Base-by-base conservation (phyloP, 2,113 vertebrate species). In the Glaucomys volans region DNA sequence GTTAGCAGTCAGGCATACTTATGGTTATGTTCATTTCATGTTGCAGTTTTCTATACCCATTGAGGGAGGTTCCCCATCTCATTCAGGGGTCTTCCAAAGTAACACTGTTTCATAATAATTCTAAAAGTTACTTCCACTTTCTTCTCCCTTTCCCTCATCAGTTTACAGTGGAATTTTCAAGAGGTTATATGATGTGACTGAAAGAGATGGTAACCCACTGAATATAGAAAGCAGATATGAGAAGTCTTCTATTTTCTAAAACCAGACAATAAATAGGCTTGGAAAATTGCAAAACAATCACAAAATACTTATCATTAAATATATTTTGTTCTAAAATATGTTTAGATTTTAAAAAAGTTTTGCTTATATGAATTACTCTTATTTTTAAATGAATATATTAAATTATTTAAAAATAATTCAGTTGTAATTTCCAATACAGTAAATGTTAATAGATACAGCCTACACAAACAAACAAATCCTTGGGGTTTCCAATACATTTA, bases 381-480 rank as follows among this genome's bases (percentile, higher is more conserved):
- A 80, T 66, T 95, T 87, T 76, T 44, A 32, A 95, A 81, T 37
- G 24, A 95, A 74, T 69, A 37, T 76, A 67, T 40, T 32, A 85
- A 64, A 35, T 37, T 87, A 59, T 54, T 76, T 67, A 3, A 79
- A 90, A 88, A 75, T 42, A 67, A 4, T 26, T 87, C 8, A 64
- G 20, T 26, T 81, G 28, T 66, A 44, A 84, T 76, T 93, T 82
- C 47, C 8, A 90, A 74, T 52, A 87, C 2, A 7, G 30, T 76
- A 52, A 77, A 64, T 59, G 30, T 14, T 16, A 26, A 71, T 59
- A 83, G 17, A 67, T 44, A 47, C 14, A 90, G 75, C 54, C 37
- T 50, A 69, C 7, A 91, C 42, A 69, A 5, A 91, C 4, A 88
- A 32, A 59, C 13, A 32, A 74, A 87, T 66, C 42, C 12, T 90